These are phyloP conservation scores for Drosophila mayaguana DNA, from an alignment of 2,888 invertebrate genomes.

Conservation along the genomic window DNA sequence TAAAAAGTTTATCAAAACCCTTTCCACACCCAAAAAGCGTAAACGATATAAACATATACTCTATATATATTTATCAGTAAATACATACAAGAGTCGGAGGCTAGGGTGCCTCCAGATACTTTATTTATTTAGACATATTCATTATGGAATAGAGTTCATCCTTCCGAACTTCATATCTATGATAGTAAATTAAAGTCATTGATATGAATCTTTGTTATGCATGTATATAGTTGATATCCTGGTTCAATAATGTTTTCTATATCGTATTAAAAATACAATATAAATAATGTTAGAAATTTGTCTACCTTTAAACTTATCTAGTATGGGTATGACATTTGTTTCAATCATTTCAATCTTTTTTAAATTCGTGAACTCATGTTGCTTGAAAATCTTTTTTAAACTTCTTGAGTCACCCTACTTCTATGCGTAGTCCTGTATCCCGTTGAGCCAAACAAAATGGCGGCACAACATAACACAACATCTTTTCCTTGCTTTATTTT, in stretches of 20 bases:
- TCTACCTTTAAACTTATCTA: background rate
- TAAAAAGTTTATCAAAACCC: slow-evolving; percentile 77
- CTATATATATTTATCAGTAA: slow-evolving; percentile 29
- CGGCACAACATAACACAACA: slow-evolving; percentile 69
- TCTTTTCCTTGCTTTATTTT: slow-evolving; percentile 30
- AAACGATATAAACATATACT: slow-evolving; percentile 57
- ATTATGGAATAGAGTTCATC: too few species aligned
- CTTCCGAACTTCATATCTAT: too few species aligned
- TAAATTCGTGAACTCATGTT: too few species aligned
- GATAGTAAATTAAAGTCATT: too few species aligned
- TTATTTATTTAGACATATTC: too few species aligned
- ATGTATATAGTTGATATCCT: too few species aligned
- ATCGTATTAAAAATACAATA: background rate
- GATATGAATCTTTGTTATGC: too few species aligned
- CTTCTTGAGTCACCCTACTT: slow-evolving; percentile 42
- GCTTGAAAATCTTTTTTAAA: background rate
- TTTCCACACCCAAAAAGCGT: slow-evolving; percentile 63
- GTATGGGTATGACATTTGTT: too few species aligned
- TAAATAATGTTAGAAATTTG: too few species aligned
- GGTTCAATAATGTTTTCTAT: too few species aligned
- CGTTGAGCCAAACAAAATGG: slow-evolving; percentile 65
- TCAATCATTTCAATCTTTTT: too few species aligned
- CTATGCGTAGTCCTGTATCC: slow-evolving; percentile 8
- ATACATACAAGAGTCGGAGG: background rate
- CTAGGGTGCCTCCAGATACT: slow-evolving; percentile 38